Evolutionary conservation across 2,797 vertebrate genomes (phyloP).

Genomic region (Pelochelys cantorii): DNA sequence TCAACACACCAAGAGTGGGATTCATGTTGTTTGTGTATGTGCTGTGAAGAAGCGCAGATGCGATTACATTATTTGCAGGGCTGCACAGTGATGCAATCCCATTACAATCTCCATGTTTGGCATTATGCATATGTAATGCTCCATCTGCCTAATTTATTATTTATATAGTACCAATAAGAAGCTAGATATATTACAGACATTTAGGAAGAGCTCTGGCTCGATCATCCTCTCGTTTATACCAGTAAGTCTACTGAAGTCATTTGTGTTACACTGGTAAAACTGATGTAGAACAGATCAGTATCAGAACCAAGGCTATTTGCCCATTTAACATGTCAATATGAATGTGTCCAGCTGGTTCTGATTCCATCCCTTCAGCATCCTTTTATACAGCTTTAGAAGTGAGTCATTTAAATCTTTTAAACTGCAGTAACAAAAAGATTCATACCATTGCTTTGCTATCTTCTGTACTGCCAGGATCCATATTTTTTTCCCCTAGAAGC

Average conservation of each 20-base stretch:
- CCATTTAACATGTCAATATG: not conserved
- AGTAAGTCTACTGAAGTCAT: not conserved
- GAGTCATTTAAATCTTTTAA: slow-evolving; percentile 35
- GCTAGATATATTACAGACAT: slow-evolving; percentile 49
- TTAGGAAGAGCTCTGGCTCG: slow-evolving; percentile 40
- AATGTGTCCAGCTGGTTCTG: not conserved
- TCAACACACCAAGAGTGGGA: not conserved
- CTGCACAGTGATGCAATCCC: not conserved
- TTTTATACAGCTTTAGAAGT: not conserved
- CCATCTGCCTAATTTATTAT: slow-evolving; percentile 20
- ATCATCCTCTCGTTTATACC: slow-evolving; percentile 49
- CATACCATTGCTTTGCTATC: not conserved
- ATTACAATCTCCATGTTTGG: slow-evolving; percentile 34
- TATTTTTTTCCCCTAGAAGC: slow-evolving; percentile 19
- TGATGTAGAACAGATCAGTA: not conserved
- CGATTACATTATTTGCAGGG: slow-evolving; percentile 25
- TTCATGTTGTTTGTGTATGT: not conserved
- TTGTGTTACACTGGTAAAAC: slow-evolving; percentile 4
- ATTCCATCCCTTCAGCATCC: accelerated
- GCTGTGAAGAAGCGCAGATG: not conserved
- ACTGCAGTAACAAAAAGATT: accelerated
- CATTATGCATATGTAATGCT: slow-evolving; percentile 32
- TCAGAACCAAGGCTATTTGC: not conserved
- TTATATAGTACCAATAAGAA: slow-evolving; percentile 44
- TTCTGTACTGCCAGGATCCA: not conserved